Base-by-base conservation (phyloP, 2,113 vertebrate genomes). In the Lophochroa leadbeateri region DNA sequence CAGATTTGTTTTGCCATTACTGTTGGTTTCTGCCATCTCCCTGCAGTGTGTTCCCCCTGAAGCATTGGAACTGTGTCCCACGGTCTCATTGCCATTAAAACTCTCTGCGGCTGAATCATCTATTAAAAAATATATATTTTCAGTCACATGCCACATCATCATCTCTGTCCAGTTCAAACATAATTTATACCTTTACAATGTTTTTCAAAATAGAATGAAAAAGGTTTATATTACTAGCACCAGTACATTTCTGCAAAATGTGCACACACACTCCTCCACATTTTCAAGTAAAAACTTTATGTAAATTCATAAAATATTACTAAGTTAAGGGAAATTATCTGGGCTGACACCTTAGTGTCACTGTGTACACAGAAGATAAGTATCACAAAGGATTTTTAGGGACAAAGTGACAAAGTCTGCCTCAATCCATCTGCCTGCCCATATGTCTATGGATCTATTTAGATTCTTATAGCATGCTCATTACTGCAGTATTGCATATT, bases 61-160 rank as follows among this genome's bases (percentile, higher is more conserved):
- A 98, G 97, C 92, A 88, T 96, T 47, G 70, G 98, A 98, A 96
- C 97, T 97, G 85, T 98, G 98, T 92, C 98, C 98, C 97, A 98
- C 94, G 81, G 98, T 97, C 93, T 99, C 98, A 93, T 98, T 98
- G 94, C 98, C 98, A 92, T 98, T 99, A 97, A 98, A 98, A 96
- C 98, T 98, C 94, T 99, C 98, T 92, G 98, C 98, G 5, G 98
- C 98, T 95, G 98, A 99, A 97, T 99, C 98, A 98, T 99, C 98
- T 99, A 97, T 97, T 85, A 93, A 97, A 95, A 96, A 95, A 98
- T 95, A 96, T 94, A 94, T 33, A 94, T 97, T 96, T 97, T 96
- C 94, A 96, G 86, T 97, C 84, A 96, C 27, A 85, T 89, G 82
- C 33, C 92, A 86, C 67, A 92, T 92, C 75, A 93, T 81, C n/a